phyloP scores from a whole-genome alignment of 1,140 invertebrate species.

The Mycetomoellerius zeteki region DNA sequence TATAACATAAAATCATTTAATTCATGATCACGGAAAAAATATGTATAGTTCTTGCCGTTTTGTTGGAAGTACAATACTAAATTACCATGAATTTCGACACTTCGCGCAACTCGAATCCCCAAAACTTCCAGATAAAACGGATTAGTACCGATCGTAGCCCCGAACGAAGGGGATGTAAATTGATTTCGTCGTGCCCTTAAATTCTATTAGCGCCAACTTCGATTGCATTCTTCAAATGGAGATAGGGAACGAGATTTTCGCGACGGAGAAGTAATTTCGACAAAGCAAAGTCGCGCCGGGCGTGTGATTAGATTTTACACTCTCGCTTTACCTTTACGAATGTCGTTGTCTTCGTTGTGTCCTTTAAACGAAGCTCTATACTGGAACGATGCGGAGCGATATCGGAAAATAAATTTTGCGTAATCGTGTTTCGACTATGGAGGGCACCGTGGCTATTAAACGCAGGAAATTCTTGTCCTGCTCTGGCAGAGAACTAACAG shows the following conservation, averaged over 20 bases:
- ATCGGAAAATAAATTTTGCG: conserved; percentile 62
- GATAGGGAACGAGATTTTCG: conserved; percentile 73
- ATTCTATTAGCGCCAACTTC: conserved; percentile 61
- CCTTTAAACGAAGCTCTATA: conserved; percentile 32
- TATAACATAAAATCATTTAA: conserved; percentile 23
- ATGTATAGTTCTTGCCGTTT: not conserved
- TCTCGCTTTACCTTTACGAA: conserved; percentile 56
- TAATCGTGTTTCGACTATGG: conserved; percentile 58
- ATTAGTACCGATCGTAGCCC: conserved; percentile 60
- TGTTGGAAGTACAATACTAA: not conserved
- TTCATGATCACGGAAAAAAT: not conserved
- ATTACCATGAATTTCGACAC: conserved; percentile 55
- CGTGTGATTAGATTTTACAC: conserved; percentile 60
- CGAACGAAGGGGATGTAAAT: conserved; percentile 67
- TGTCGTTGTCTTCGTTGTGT: conserved; percentile 39
- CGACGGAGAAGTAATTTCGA: conserved; percentile 69
- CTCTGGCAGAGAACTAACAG: conserved; percentile 34
- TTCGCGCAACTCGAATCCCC: conserved; percentile 9
- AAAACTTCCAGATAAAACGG: conserved; percentile 67
- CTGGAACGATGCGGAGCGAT: conserved; percentile 1
- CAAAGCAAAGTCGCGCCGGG: conserved; percentile 51
- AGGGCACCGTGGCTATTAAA: conserved; percentile 46
- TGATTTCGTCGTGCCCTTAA: conserved; percentile 59
- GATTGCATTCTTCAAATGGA: conserved; percentile 75
- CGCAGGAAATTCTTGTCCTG: conserved; percentile 63